Evolutionary conservation across 2,888 invertebrate species (phyloP).

Genomic region (Tolmerus cingulatus): DNA sequence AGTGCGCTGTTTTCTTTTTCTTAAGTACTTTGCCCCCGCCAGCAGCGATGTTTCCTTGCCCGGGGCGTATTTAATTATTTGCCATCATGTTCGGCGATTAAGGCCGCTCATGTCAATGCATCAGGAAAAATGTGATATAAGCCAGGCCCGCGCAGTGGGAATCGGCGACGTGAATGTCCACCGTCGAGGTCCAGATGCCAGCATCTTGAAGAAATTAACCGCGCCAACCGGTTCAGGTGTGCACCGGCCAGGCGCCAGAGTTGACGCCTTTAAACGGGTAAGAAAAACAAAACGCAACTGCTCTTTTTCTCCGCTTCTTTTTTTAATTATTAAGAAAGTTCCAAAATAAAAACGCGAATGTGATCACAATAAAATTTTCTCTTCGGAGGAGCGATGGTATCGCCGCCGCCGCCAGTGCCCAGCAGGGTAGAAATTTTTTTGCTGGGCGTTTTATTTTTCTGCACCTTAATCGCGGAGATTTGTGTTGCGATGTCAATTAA

Average conservation of each 20-base stretch:
- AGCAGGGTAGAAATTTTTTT: conserved; percentile 28
- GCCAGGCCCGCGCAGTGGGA: not conserved
- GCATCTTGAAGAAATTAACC: conserved; percentile 14
- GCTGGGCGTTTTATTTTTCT: not conserved
- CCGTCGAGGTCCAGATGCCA: not conserved
- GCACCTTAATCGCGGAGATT: conserved; percentile 2
- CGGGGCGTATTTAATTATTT: conserved; percentile 7
- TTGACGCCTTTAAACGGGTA: conserved; percentile 37
- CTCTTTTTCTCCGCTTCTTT: not conserved
- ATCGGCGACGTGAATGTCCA: conserved; percentile 1
- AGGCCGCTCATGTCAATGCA: conserved; percentile 7
- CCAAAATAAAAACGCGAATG: conserved; percentile 39
- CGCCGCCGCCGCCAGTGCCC: not conserved
- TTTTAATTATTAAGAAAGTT: conserved; percentile 40
- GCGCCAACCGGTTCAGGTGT: not conserved
- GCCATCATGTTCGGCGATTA: conserved; percentile 2
- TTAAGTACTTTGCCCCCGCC: not conserved
- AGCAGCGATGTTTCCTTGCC: not conserved
- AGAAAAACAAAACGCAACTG: conserved; percentile 25
- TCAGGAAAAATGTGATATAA: conserved; percentile 23
- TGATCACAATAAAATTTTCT: conserved; percentile 33
- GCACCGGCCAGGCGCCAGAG: conserved; percentile 24
- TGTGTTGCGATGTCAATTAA: conserved; percentile 14
- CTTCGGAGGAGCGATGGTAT: conserved; percentile 9
- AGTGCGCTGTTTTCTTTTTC: not conserved